Percentiles rank a stretch among this genome's conserved stretches.
These are phyloP conservation scores for Aplysina aerophoba DNA, from an alignment of 37 sponge, comb jelly and placozoan genomes.

Conservation along the genomic window DNA sequence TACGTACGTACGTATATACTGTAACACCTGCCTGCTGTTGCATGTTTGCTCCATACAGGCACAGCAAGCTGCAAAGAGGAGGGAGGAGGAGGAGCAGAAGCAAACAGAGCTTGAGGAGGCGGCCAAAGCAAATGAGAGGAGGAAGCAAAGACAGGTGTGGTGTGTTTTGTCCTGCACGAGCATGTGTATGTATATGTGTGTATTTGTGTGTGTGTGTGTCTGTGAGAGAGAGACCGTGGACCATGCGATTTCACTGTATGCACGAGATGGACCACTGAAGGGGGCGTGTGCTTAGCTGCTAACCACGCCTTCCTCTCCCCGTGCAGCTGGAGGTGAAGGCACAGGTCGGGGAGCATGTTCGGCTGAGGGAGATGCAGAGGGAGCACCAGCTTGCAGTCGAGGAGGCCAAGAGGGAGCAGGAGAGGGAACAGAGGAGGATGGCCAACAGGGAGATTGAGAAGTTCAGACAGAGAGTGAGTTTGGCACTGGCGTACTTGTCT, in stretches of 20 bases:
- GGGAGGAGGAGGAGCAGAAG: slow-evolving; percentile 8
- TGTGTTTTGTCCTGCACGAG: too few relatives aligned
- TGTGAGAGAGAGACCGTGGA: too few relatives aligned
- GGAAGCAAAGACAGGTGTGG: slow-evolving; percentile 27
- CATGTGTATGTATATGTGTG: too few relatives aligned
- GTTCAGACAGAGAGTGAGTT: slow-evolving; percentile 77
- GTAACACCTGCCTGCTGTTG: not conserved
- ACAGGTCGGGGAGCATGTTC: slow-evolving; percentile 41
- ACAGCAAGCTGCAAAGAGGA: slow-evolving; percentile 15
- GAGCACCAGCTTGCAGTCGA: slow-evolving; percentile 10
- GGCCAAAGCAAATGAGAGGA: not conserved
- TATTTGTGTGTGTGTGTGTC: too few relatives aligned
- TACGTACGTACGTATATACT: not conserved
- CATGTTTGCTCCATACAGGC: not conserved
- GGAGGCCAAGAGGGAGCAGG: slow-evolving; percentile 42
- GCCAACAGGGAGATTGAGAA: slow-evolving; percentile 69
- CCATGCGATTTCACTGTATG: too few relatives aligned
- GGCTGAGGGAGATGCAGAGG: slow-evolving; percentile 45
- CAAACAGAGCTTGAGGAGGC: not conserved
- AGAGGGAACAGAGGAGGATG: slow-evolving; percentile 28
- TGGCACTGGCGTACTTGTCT: not conserved
- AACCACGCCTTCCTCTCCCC: too few relatives aligned
- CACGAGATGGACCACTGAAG: too few relatives aligned
- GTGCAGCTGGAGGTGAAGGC: slow-evolving; percentile 39
- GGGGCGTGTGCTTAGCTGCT: too few relatives aligned